Conservation (phyloP, 2,888 invertebrate genomes). For the Colletes collaris region DNA sequence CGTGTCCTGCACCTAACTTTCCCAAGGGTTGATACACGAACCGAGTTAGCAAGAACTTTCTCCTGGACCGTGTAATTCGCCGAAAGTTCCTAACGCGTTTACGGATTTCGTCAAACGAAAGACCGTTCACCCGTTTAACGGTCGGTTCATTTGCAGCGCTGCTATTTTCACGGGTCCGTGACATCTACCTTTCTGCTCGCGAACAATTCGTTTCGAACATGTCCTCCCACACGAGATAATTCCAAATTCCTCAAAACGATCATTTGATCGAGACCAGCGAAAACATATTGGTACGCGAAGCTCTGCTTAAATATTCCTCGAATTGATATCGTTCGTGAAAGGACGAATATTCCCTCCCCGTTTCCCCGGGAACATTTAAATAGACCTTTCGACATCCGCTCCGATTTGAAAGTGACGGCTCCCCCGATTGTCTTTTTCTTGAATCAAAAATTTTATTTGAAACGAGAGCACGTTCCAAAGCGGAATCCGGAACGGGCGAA, state of each 20-base stretch:
- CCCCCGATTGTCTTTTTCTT: background rate
- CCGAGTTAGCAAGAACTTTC: constrained; percentile 54
- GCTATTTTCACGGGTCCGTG: constrained; percentile 24
- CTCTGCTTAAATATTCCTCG: background rate
- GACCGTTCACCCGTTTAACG: constrained; percentile 49
- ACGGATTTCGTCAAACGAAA: constrained; percentile 59
- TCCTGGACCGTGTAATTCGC: constrained; percentile 58
- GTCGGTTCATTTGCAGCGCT: constrained; percentile 46
- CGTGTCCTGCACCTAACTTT: constrained; percentile 58
- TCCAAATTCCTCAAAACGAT: too few species aligned
- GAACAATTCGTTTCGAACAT: background rate
- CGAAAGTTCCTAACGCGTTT: constrained; percentile 60
- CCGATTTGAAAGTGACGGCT: constrained; percentile 18
- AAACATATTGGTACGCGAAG: background rate
- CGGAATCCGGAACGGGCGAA: constrained; percentile 27
- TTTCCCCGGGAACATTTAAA: constrained; percentile 23
- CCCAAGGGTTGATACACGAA: constrained; percentile 38
- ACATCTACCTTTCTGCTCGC: background rate
- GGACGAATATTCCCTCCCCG: background rate
- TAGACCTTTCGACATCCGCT: constrained; percentile 10
- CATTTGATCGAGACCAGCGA: background rate
- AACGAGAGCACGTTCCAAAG: constrained; percentile 11
- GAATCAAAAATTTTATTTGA: constrained; percentile 35
- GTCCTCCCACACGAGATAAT: too few species aligned
- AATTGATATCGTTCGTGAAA: background rate